Evolutionary conservation across 1,140 invertebrate genomes (phyloP), one percentile per base, ranked within the genome.

Genomic region (Listronotus bonariensis): DNA sequence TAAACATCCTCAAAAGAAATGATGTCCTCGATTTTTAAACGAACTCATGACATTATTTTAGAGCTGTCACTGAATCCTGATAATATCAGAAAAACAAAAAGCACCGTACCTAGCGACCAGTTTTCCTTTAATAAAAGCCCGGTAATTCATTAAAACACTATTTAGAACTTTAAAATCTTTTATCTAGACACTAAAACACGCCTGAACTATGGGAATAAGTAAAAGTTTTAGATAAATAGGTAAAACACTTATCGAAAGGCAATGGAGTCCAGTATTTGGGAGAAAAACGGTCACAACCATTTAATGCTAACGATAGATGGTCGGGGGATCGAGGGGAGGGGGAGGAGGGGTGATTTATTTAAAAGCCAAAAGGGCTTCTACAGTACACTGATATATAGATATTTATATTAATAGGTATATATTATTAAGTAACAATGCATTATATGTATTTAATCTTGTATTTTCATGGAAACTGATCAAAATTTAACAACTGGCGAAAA

Each of bases 391-490:
- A 68, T 68, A 68, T 68, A 68, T 63, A 65, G 41, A 60, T 60
- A 60, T 65, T 56, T 57, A 66, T 64, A 60, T 62, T 61, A 59
- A 31, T 58, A 53, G 57, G 53, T 61, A 56, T 60, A 61, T 58
- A 61, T 59, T 56, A 60, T 69, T 69, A 69, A 69, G 68, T 69
- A 69, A 69, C 68, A 65, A 69, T 63, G 63, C 65, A 51, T 65
- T 57, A 68, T 69, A 68, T 68, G 59, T 68, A 64, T 57, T 53
- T 55, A 38, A 48, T 64, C 45, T 49, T 41, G 45, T 60, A 36
- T 48, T 58, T 48, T 38, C n/a, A 14, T 49, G 34, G 34, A 36
- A 36, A 36, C 7, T 40, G 26, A 45, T 51, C 57, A 60, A 60
- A 31, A 41, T 51, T 60, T 48, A 58, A 26, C 20, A 48, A 36